Percentiles rank a stretch among this genome's conserved stretches.
Evolutionary conservation across 1,140 invertebrate genomes (phyloP).

Genomic region (Drosophila pseudoobscura): DNA sequence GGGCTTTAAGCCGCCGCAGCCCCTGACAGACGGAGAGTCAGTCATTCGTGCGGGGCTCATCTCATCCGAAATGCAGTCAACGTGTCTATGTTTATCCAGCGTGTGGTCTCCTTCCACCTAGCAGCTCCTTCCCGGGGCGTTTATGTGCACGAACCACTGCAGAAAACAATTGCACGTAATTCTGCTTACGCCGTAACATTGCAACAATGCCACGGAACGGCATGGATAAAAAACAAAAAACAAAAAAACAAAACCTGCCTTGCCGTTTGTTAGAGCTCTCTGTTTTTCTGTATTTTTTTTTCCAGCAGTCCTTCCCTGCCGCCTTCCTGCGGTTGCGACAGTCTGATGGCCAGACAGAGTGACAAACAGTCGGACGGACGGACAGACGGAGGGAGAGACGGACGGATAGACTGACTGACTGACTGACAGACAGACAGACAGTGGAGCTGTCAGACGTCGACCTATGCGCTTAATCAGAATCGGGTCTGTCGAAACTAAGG

Average conservation of each 20-base stretch:
- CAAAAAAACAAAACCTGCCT: constrained; percentile 33
- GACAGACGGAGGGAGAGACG: background rate
- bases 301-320: constrained; percentile 9
- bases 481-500: constrained; percentile 59
- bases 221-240: constrained; percentile 24
- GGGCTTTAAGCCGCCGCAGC: constrained; percentile 1
- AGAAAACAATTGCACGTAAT: constrained; percentile 82
- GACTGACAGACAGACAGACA: constrained; percentile 5
- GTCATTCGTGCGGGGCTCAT: constrained; percentile 31
- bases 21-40: constrained; percentile 22
- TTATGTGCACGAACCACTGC: constrained; percentile 76
- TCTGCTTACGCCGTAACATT: constrained; percentile 78
- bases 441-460: constrained; percentile 40
- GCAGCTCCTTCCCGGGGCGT: constrained; percentile 44
- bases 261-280: constrained; percentile 55
- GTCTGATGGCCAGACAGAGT: constrained; percentile 50
- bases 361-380: constrained; percentile 17
- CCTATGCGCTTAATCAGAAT: constrained; percentile 75
- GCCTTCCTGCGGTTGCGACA: constrained; percentile 63
- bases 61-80: constrained; percentile 78
- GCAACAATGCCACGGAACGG: constrained; percentile 54
- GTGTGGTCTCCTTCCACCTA: constrained; percentile 25
- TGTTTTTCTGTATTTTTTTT: constrained; percentile 35
- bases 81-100: constrained; percentile 77
- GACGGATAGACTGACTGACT: constrained; percentile 17